Evolutionary conservation across 2,888 invertebrate genomes (phyloP).

Genomic region (Drosophila meridiana): DNA sequence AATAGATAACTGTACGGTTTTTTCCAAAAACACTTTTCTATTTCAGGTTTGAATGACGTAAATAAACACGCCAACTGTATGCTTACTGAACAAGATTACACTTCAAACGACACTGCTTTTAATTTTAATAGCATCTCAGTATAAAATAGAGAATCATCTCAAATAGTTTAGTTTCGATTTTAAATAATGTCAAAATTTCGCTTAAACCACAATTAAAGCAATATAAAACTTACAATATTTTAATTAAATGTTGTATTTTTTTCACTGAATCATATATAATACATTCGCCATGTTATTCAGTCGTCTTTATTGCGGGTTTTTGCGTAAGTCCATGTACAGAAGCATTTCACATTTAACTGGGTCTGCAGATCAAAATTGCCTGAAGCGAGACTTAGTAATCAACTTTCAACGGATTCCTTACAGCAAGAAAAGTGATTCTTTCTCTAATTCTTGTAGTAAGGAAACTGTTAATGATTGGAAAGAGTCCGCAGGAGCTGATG

Average conservation of each 20-base stretch:
- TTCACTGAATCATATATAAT: background rate
- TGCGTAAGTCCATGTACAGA: background rate
- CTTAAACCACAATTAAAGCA: background rate
- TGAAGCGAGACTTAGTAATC: background rate
- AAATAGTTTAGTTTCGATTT: background rate
- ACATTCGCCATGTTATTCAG: background rate
- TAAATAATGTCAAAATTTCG: slow-evolving; percentile 11
- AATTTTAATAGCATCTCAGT: background rate
- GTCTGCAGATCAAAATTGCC: background rate
- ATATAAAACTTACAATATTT: background rate
- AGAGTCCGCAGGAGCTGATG: background rate
- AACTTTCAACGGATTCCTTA: background rate
- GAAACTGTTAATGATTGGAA: too few species aligned
- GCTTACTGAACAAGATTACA: background rate
- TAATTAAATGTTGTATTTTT: background rate
- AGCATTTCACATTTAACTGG: background rate
- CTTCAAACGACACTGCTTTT: background rate
- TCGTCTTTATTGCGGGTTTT: background rate
- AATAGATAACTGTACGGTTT: too few species aligned
- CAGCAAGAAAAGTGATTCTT: background rate
- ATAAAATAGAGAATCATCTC: background rate
- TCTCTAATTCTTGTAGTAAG: background rate
- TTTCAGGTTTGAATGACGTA: too few species aligned
- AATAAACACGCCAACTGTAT: background rate
- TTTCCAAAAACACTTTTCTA: background rate